Percentiles rank a stretch among this genome's conserved stretches.
Evolutionary conservation across 2,797 vertebrate species (phyloP).

Genomic region (Spheniscus humboldti): DNA sequence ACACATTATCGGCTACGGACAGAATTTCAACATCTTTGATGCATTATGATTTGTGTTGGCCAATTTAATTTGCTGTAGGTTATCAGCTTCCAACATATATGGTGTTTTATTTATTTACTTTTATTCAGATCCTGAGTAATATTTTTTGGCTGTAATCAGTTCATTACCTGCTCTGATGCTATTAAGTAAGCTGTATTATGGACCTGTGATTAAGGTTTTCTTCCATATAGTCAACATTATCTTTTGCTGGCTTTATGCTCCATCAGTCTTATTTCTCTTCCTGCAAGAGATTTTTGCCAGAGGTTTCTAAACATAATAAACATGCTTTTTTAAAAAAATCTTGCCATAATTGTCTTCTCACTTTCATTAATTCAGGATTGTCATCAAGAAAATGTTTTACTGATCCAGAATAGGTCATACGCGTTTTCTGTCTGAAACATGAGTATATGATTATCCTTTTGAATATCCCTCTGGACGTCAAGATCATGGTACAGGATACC

Average conservation of each 20-base stretch:
- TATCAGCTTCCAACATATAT: neutral
- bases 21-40: rapidly evolving
- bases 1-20: rapidly evolving
- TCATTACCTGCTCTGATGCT: too few relatives aligned
- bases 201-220: neutral
- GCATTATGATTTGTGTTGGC: rapidly evolving
- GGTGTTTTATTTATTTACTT: neutral
- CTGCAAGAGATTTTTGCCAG: neutral
- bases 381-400: neutral
- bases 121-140: neutral
- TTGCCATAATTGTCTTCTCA: neutral
- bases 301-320: neutral
- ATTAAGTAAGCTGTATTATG: neutral
- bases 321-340: neutral
- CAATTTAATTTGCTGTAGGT: rapidly evolving
- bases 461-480: neutral
- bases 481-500: neutral
- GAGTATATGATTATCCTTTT: neutral
- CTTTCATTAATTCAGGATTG: neutral
- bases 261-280: neutral
- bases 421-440: neutral
- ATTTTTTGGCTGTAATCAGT: neutral
- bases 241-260: neutral
- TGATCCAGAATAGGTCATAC: neutral
- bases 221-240: neutral